Base-by-base conservation (phyloP, 2,797 vertebrate genomes). In the Coluber constrictor region DNA sequence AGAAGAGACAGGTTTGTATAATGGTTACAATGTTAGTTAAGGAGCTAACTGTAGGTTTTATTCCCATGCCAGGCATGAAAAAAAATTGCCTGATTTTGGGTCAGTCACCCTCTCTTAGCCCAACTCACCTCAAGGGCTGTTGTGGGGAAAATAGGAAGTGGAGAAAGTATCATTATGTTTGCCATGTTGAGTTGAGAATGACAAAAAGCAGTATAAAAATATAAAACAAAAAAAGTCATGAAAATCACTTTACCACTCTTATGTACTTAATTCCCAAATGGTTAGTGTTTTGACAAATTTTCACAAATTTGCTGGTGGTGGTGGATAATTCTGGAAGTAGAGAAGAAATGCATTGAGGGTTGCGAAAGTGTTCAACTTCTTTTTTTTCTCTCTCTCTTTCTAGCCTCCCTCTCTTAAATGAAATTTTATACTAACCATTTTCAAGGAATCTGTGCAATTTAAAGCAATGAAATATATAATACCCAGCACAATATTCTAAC, bases 391-490 rank as follows among this genome's bases (percentile, higher is more conserved):
- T 74, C 70, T 32, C 70, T 74, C 32, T 66, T 66, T 66, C 63
- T 66, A 5, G 2, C 12, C 5, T 70, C 63, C 63, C 61, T 37
- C 16, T 43, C 70, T 43, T 79, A 37, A 79, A 79, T 43, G 18
- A 79, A 79, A 79, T 23, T 43, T 79, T 79, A 37, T 79, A 23
- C 8, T 79, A 79, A 43, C 18, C 18, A 43, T 70, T 70, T n/a
- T 70, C n/a, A 70, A 32, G 66, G n/a, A 70, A n/a, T 70, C 12
- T 32, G 13, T 70, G 13, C 66, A 70, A 70, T 70, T 32, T 32
- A 70, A 70, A 70, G n/a, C 5, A 6, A 86, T 16, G 93, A 18
- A 94, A 60, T 89, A 79, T 5, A 8, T 90, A 93, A 94, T 55
- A 70, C 29, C n/a, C 32, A 43, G 43, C 8, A 23, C 32, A 79